These are phyloP conservation scores for Gymnocheta viridis DNA, from an alignment of 2,888 invertebrate genomes.

Conservation along the genomic window DNA sequence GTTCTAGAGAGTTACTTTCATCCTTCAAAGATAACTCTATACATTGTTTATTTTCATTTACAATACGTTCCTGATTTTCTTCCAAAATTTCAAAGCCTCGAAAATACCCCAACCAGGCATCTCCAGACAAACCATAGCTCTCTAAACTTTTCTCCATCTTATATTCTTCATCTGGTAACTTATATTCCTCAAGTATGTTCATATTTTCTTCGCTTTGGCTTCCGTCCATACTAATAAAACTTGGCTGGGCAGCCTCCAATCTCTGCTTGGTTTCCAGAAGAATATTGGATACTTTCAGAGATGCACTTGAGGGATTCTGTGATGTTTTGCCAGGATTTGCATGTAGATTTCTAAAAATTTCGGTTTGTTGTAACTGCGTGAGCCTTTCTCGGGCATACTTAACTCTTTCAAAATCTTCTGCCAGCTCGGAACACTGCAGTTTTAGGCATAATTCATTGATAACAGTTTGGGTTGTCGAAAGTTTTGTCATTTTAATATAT, in stretches of 20 bases:
- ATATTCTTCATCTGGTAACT: conserved; percentile 14
- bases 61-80: conserved; percentile 61
- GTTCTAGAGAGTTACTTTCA: conserved; percentile 14
- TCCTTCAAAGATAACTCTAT: conserved; percentile 70
- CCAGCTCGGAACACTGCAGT: conserved; percentile 71
- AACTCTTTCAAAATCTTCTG: conserved; percentile 73
- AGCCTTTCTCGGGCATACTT: conserved; percentile 74
- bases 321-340: background rate
- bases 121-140: conserved; percentile 15
- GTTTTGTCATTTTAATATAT: conserved; percentile 8
- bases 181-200: background rate
- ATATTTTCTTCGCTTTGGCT: background rate
- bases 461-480: conserved; percentile 12
- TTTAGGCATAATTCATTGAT: conserved; percentile 71
- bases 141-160: background rate
- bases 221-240: background rate
- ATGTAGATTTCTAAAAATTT: conserved; percentile 63
- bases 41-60: conserved; percentile 75
- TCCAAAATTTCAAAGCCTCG: conserved; percentile 74
- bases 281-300: background rate
- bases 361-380: conserved; percentile 71
- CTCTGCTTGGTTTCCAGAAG: conserved; percentile 20
- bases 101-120: conserved; percentile 75
- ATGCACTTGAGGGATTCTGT: too few relatives aligned
- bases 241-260: background rate